Evolutionary conservation across 2,113 vertebrate genomes (phyloP).

Genomic region (Peucedramus taeniatus): DNA sequence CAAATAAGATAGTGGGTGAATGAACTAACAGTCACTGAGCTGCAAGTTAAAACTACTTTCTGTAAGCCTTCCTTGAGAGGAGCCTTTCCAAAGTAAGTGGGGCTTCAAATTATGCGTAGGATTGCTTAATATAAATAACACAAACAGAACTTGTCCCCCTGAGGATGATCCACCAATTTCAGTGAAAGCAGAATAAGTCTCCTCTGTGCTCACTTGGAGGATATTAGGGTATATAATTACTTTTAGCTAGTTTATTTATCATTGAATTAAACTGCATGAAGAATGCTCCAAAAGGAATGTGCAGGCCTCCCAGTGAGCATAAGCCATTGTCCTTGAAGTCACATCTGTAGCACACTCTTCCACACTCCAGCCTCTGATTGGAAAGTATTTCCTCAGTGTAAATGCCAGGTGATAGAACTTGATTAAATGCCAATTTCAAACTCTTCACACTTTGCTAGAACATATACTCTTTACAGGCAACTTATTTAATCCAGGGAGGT

Average conservation of each 20-base stretch:
- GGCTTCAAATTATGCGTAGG: rapidly evolving
- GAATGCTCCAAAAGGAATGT: neutral
- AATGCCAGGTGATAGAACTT: neutral
- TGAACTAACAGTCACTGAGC: neutral
- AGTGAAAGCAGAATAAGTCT: neutral
- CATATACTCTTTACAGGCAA: neutral
- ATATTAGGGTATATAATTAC: neutral
- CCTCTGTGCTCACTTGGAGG: neutral
- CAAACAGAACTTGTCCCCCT: neutral
- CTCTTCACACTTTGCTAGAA: neutral
- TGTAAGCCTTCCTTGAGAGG: neutral
- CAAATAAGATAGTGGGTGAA: neutral
- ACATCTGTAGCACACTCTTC: neutral
- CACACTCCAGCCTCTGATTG: neutral
- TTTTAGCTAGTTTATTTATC: neutral
- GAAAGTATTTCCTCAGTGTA: neutral
- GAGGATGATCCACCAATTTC: neutral
- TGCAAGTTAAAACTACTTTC: neutral
- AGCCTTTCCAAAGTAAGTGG: neutral
- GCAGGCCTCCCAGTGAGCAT: neutral
- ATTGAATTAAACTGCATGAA: neutral
- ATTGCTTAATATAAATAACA: neutral
- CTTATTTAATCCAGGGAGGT: neutral
- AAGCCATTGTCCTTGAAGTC: neutral
- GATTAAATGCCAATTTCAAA: neutral